A percentile compares a stretch with the other conserved stretches of the same genome.
Evolutionary conservation across 2,113 vertebrate genomes (phyloP).

Genomic region (Ptilorrhoa leucosticta): DNA sequence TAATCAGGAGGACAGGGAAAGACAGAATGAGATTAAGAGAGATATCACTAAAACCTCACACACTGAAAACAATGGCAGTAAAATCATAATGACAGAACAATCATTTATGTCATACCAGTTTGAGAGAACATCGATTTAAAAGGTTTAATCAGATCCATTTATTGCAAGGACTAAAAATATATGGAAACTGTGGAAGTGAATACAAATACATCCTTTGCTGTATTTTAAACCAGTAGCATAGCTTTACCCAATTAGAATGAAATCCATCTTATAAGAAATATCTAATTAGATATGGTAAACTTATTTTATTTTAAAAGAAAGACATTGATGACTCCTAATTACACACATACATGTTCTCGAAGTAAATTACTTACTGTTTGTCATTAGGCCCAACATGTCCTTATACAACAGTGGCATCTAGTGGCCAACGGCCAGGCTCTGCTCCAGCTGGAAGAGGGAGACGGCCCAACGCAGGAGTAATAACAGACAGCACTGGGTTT

Average conservation of each 20-base stretch:
- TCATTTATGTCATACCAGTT: constrained; percentile 29
- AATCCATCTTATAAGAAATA: constrained; percentile 73
- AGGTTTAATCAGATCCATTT: constrained; percentile 53
- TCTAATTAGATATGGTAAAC: constrained; percentile 81
- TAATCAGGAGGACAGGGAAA: background rate
- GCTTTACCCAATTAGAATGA: constrained; percentile 70
- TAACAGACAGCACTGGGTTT: rapidly evolving
- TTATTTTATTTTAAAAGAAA: constrained; percentile 74
- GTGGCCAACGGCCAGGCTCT: constrained; percentile 45
- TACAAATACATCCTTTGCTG: background rate
- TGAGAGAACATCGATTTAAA: constrained; percentile 54
- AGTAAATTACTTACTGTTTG: constrained; percentile 73
- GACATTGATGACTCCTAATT: constrained; percentile 74
- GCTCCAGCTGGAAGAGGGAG: background rate
- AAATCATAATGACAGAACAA: constrained; percentile 36
- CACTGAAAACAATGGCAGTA: constrained; percentile 1
- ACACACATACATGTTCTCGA: constrained; percentile 67
- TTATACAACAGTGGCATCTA: constrained; percentile 81
- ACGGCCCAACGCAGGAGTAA: background rate
- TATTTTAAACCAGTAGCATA: constrained; percentile 55
- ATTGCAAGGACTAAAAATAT: constrained; percentile 30
- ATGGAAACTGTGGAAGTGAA: constrained; percentile 2
- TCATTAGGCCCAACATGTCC: background rate
- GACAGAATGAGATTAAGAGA: background rate
- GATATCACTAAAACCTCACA: constrained; percentile 8